Conservation (phyloP, 2,113 vertebrate species). For the pig (Sus scrofa) region DNA sequence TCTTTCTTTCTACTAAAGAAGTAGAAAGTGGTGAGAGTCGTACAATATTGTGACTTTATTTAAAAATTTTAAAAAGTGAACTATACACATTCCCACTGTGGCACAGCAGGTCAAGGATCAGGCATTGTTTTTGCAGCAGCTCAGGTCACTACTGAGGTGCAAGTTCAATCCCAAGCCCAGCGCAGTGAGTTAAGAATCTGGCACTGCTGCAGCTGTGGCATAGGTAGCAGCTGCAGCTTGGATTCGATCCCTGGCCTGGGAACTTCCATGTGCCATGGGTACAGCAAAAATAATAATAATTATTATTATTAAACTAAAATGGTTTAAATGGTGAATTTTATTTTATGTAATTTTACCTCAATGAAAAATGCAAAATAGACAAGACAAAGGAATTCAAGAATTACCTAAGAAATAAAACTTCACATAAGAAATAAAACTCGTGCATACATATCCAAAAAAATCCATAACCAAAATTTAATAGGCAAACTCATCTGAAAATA, state of each 20-base stretch:
- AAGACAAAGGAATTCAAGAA: background rate
- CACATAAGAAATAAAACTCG: background rate
- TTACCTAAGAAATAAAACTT: background rate
- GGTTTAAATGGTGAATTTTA: background rate
- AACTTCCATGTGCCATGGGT: too few species aligned
- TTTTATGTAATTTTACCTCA: background rate
- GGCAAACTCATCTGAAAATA: background rate
- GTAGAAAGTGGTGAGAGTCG: background rate
- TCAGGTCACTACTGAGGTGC: too few species aligned
- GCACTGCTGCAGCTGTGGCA: too few species aligned
- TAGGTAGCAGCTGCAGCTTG: too few species aligned
- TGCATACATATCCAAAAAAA: background rate
- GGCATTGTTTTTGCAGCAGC: too few species aligned
- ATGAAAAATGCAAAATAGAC: background rate
- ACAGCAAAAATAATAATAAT: too few species aligned
- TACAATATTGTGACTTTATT: background rate
- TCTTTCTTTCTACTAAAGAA: background rate
- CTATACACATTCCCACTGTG: background rate
- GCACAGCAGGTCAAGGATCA: too few species aligned
- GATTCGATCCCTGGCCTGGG: too few species aligned
- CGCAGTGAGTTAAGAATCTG: too few species aligned
- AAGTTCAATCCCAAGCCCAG: too few species aligned
- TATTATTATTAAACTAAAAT: background rate
- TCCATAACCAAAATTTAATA: conserved; percentile 6
- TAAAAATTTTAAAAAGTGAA: background rate